A percentile compares a stretch with the other conserved stretches of the same genome.
Conservation (phyloP, 2,888 invertebrate genomes). For the Acronicta psi region DNA sequence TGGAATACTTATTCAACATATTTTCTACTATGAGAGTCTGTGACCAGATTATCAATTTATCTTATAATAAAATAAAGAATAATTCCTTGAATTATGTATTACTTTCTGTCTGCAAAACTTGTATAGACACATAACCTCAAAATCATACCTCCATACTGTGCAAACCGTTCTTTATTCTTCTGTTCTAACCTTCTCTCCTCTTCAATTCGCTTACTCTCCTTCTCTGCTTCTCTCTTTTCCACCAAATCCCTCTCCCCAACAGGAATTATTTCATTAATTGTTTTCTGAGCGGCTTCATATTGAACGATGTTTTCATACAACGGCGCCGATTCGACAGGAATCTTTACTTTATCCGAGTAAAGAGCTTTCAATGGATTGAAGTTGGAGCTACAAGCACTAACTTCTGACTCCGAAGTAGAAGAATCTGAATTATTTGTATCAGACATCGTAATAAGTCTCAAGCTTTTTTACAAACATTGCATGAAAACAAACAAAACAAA, state of each 20-base stretch:
- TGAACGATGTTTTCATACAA: conserved; percentile 92
- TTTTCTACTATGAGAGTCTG: too few relatives aligned
- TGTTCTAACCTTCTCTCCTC: conserved; percentile 69
- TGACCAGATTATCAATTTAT: too few relatives aligned
- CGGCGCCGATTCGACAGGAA: conserved; percentile 89
- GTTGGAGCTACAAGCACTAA: conserved; percentile 78
- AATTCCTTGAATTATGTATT: too few relatives aligned
- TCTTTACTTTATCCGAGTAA: conserved; percentile 86
- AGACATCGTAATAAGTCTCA: conserved; percentile 65
- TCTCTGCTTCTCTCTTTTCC: conserved; percentile 74
- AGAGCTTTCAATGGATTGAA: conserved; percentile 93
- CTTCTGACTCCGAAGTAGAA: conserved; percentile 82
- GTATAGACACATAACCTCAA: conserved; percentile 77
- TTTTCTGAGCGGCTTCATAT: conserved; percentile 79
- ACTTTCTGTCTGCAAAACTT: neutral
- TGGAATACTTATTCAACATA: too few relatives aligned
- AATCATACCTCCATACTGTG: conserved; percentile 76
- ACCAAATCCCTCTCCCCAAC: conserved; percentile 72
- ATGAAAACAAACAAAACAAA: conserved; percentile 32
- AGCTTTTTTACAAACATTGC: neutral
- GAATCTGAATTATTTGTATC: conserved; percentile 69
- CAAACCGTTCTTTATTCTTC: conserved; percentile 80
- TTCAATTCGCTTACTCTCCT: conserved; percentile 65
- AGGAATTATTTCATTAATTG: conserved; percentile 60
- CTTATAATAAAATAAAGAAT: too few relatives aligned